Evolutionary conservation across 2,797 vertebrate species (phyloP).

Genomic region (Leptoclinus maculatus): DNA sequence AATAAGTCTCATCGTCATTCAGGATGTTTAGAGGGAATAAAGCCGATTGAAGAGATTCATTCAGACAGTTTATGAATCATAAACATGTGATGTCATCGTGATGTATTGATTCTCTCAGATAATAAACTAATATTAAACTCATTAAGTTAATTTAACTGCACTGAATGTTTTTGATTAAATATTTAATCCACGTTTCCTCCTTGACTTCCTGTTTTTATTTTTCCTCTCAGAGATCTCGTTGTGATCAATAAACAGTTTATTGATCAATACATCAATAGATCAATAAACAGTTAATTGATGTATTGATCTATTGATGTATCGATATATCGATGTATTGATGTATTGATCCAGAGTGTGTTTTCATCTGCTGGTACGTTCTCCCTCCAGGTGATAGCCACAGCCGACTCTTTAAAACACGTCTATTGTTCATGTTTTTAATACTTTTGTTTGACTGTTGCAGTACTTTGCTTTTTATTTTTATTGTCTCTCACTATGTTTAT

Average conservation of each 20-base stretch:
- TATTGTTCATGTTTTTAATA: not conserved
- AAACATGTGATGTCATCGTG: no score
- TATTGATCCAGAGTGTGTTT: not conserved
- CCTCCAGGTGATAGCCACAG: not conserved
- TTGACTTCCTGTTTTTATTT: not conserved
- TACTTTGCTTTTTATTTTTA: not conserved
- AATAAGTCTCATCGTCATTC: no score
- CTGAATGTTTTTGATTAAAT: constrained; percentile 39
- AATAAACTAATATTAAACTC: not conserved
- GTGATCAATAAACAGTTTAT: not conserved
- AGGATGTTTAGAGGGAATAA: no score
- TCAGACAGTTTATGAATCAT: no score
- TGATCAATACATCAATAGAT: no score
- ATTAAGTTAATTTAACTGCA: not conserved
- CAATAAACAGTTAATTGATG: no score
- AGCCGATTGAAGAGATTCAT: no score
- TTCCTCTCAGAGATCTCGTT: not conserved
- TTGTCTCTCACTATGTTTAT: no score
- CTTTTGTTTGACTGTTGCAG: not conserved
- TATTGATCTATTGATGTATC: no score
- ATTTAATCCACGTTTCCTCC: not conserved
- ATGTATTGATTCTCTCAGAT: no score
- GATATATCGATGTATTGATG: no score
- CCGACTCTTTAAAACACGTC: not conserved
- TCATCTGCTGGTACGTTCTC: not conserved